phyloP scores from a whole-genome alignment of 2,797 vertebrate genomes.

The Lepus townsendii region DNA sequence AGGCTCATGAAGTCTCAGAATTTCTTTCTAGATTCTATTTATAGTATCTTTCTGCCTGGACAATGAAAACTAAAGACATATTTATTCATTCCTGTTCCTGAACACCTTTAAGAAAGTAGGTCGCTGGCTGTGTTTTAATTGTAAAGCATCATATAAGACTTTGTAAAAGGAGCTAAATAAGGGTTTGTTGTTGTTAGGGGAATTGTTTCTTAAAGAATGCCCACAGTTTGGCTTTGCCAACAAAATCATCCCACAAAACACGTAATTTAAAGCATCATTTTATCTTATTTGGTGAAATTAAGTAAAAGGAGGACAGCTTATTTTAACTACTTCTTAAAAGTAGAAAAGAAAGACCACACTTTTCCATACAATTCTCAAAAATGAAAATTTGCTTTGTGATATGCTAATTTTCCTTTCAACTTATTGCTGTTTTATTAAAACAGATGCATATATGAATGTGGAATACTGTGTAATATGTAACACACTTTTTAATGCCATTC shows the following conservation, averaged over 20 bases:
- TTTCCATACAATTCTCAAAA: constrained; percentile 24
- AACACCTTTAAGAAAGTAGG: constrained; percentile 76
- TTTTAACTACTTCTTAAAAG: constrained; percentile 61
- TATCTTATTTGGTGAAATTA: constrained; percentile 77
- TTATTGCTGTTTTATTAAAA: constrained; percentile 31
- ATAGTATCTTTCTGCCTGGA: constrained; percentile 78
- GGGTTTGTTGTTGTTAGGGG: constrained; percentile 66
- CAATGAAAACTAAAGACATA: constrained; percentile 73
- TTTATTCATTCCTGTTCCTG: constrained; percentile 72
- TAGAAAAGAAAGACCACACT: constrained; percentile 8
- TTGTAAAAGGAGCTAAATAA: constrained; percentile 65
- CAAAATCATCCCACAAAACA: constrained; percentile 62
- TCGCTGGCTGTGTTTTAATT: constrained; percentile 77
- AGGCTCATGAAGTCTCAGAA: constrained; percentile 57
- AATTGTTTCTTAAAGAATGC: constrained; percentile 79
- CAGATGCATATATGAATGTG: not conserved
- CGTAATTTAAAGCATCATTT: constrained; percentile 65
- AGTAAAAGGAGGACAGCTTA: constrained; percentile 52
- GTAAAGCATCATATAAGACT: constrained; percentile 69
- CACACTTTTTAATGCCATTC: not conserved
- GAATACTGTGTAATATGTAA: not conserved
- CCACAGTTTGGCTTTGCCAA: constrained; percentile 68
- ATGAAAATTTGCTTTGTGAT: constrained; percentile 34
- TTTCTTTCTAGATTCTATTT: constrained; percentile 77
- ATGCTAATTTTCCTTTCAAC: constrained; percentile 30